Base-by-base conservation (phyloP, 1,140 invertebrate genomes). In the Elymnias hypermnestra region DNA sequence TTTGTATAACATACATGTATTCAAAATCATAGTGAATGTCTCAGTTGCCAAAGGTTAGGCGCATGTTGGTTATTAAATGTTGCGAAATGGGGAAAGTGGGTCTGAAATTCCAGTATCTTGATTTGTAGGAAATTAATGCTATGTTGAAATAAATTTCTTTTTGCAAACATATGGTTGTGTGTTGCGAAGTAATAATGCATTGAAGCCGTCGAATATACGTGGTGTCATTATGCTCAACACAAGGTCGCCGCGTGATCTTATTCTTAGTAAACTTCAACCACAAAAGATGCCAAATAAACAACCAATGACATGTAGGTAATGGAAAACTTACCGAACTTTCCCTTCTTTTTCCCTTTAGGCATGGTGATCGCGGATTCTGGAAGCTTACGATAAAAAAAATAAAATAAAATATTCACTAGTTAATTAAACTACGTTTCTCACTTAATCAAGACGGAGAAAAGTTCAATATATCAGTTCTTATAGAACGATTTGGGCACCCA, bases 401-500 rank as follows among this genome's bases (percentile, higher is more conserved):
- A 64, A 63, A 53, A 67, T 63, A n/a, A n/a, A n/a, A 72, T 65
- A 84, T 82, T 82, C 81, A 87, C 81, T 84, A 86, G 60, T 73
- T 72, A 75, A 72, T 83, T 82, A 67, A n/a, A 66, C 84, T 86
- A 85, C 33, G 49, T 63, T 74, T 81, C 62, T 66, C 79, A 85
- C 84, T 84, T 81, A 70, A 87, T 87, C 84, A 87, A 86, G 82
- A 87, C 51, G 82, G 84, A 73, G 78, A 85, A 79, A 76, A 83
- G 73, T 85, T 78, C 60, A 78, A 64, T 83, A 83, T 86, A 77
- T 83, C 79, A 82, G 78, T 85, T 82, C 82, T 77, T 84, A 77
- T 76, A 68, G 66, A 75, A 68, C 63, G 63, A 83, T 81, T 74
- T 71, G 70, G 61, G 63, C 72, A 85, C 75, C 65, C 62, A 81